These are phyloP conservation scores for Tillus elongatus DNA, from an alignment of 2,888 invertebrate genomes.

Conservation along the genomic window DNA sequence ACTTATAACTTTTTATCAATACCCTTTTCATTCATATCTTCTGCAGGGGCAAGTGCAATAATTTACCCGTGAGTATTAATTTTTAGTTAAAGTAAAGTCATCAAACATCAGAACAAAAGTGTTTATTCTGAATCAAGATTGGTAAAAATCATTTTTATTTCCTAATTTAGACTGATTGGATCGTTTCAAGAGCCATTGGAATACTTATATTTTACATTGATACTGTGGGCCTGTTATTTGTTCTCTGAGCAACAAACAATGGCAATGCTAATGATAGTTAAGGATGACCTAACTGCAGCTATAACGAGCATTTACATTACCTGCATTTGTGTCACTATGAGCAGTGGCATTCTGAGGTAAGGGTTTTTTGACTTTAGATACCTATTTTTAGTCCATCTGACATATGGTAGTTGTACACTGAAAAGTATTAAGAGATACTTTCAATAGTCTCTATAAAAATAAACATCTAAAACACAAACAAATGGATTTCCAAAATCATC, in stretches of 20 bases:
- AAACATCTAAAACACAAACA: too few relatives aligned
- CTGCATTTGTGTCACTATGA: slow-evolving; percentile 59
- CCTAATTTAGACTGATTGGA: slow-evolving; percentile 51
- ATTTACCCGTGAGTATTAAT: slow-evolving; percentile 56
- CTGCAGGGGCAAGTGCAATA: slow-evolving; percentile 62
- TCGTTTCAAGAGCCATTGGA: slow-evolving; percentile 48
- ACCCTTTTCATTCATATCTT: slow-evolving; percentile 71
- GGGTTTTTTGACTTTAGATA: slow-evolving; percentile 8
- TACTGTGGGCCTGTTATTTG: slow-evolving; percentile 77
- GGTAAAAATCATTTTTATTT: slow-evolving; percentile 12
- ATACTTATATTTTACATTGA: slow-evolving; percentile 59
- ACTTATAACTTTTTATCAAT: slow-evolving; percentile 74
- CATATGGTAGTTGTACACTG: too few relatives aligned
- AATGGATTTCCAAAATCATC: too few relatives aligned
- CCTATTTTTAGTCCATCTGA: not conserved
- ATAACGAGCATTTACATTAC: slow-evolving; percentile 71
- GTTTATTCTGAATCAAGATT: too few relatives aligned
- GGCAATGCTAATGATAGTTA: slow-evolving; percentile 70
- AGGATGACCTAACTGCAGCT: slow-evolving; percentile 67
- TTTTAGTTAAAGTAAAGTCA: too few relatives aligned
- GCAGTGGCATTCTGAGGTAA: slow-evolving; percentile 71
- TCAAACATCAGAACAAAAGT: too few relatives aligned
- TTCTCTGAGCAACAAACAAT: slow-evolving; percentile 80
- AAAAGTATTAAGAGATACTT: too few relatives aligned
- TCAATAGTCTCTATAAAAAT: too few relatives aligned